Conservation (phyloP, 2,113 vertebrate genomes). For the Motacilla tschutschensis region DNA sequence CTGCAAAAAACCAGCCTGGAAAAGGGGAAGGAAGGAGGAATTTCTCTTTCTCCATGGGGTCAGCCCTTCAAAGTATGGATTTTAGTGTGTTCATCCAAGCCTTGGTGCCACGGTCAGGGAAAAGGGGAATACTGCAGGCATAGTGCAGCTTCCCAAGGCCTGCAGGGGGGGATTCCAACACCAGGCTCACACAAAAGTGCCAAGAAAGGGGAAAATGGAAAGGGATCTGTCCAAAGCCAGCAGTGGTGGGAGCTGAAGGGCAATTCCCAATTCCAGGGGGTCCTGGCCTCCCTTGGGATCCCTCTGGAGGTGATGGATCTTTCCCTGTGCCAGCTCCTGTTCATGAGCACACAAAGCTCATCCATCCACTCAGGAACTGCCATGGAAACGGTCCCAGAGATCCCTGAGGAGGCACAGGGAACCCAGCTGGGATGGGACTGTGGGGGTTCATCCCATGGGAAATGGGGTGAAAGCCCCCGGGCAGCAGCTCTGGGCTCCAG, state of each 20-base stretch:
- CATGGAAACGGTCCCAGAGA: not conserved
- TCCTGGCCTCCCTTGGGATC: not conserved
- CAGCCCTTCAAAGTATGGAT: not conserved
- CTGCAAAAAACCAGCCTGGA: not conserved
- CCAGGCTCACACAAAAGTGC: not conserved
- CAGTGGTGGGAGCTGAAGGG: not conserved
- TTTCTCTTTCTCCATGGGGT: not conserved
- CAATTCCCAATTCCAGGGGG: not conserved
- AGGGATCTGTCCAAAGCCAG: not conserved
- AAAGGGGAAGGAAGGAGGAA: not conserved
- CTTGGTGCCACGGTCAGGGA: not conserved
- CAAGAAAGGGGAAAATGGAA: not conserved
- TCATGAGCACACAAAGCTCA: not conserved
- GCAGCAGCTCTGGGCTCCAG: not conserved
- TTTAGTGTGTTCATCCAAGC: fast-evolving
- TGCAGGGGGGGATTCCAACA: not conserved
- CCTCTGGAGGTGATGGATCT: fast-evolving
- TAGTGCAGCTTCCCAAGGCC: not conserved
- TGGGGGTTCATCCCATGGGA: fast-evolving
- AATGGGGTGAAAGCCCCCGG: not conserved
- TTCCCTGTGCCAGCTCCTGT: not conserved
- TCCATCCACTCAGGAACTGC: not conserved
- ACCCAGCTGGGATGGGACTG: not conserved
- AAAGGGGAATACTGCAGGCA: not conserved
- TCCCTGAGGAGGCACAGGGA: not conserved